These are phyloP conservation scores for Diadumene lineata DNA, from an alignment of 92 coral and sea anemone genomes.

Conservation along the genomic window DNA sequence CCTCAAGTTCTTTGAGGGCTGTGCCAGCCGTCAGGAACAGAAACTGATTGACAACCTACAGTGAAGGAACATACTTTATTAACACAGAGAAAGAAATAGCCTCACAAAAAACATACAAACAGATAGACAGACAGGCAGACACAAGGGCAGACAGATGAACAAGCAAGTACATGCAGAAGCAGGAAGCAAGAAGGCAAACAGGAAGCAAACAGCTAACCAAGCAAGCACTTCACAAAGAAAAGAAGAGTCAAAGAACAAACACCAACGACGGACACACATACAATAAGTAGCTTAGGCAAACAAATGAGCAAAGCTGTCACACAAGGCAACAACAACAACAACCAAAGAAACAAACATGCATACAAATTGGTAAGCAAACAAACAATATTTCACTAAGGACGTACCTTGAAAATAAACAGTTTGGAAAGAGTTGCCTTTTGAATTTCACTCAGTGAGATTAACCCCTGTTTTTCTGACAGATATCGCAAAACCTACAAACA, in stretches of 20 bases:
- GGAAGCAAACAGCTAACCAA: background rate
- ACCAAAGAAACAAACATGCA: background rate
- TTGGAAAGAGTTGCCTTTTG: conserved; percentile 80
- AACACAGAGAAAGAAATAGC: too few relatives aligned
- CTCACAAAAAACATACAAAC: background rate
- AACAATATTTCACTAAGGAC: too few relatives aligned
- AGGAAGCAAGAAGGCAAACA: too few relatives aligned
- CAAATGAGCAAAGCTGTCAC: background rate
- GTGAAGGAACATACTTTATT: background rate
- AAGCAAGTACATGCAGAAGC: background rate
- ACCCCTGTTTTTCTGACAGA: conserved; percentile 66
- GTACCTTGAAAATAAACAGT: conserved; percentile 75
- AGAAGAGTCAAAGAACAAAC: background rate
- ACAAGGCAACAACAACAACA: too few relatives aligned
- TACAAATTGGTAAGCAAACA: background rate
- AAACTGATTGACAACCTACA: conserved; percentile 87
- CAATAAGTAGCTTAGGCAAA: background rate
- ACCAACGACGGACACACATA: background rate
- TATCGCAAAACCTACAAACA: conserved; percentile 62
- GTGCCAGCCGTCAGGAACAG: conserved; percentile 76
- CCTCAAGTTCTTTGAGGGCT: conserved; percentile 57
- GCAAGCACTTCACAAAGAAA: background rate
- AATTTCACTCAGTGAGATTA: conserved; percentile 67
- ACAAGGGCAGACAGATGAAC: background rate
- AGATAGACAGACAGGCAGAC: background rate